Conservation (phyloP, 1,140 invertebrate species). For the Saxidomus purpurata region DNA sequence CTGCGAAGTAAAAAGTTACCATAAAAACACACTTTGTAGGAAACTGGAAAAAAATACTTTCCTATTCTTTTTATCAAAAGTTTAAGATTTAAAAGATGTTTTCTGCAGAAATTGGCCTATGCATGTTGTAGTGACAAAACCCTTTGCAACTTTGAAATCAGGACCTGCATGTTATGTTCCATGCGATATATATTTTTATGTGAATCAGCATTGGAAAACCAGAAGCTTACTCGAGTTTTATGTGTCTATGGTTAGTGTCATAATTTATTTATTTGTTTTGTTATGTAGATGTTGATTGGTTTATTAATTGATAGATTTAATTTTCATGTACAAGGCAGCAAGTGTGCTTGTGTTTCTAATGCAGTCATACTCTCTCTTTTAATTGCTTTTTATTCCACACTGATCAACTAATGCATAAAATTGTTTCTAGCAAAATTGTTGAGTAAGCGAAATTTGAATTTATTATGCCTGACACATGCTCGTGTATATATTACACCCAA, state of each 20-base stretch:
- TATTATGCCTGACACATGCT: no score
- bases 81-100: background rate
- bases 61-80: no score
- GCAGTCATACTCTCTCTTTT: background rate
- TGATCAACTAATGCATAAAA: no score
- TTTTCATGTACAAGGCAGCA: conserved; percentile 46
- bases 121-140: background rate
- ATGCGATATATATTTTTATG: background rate
- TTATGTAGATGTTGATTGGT: conserved; percentile 13
- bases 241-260: conserved; percentile 29
- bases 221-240: background rate
- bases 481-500: no score
- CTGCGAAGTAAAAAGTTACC: no score
- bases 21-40: no score
- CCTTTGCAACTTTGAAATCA: background rate
- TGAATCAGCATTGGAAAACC: conserved; percentile 1
- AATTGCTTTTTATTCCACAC: no score
- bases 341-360: conserved; percentile 18
- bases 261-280: conserved; percentile 17
- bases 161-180: background rate
- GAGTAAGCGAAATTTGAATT: no score
- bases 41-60: no score
- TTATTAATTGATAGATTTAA: background rate
- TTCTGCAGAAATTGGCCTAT: background rate
- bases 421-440: no score